A percentile compares a stretch with the other conserved stretches of the same genome.
These are phyloP conservation scores for Ophiodon elongatus DNA, from an alignment of 2,113 vertebrate genomes.

Conservation along the genomic window DNA sequence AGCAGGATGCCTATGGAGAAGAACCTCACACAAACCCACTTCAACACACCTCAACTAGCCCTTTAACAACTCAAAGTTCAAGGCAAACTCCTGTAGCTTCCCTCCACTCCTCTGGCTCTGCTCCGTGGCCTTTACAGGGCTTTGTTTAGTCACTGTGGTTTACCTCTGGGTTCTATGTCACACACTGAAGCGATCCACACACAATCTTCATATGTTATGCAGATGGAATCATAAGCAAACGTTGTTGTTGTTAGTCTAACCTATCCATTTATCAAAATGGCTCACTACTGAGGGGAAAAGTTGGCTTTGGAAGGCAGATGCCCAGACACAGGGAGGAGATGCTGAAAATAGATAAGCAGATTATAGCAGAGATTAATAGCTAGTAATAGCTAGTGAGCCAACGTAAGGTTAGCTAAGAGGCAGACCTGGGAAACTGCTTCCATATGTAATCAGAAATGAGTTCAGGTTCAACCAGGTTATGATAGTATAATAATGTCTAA, in stretches of 20 bases:
- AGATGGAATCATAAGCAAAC: not conserved
- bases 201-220: not conserved
- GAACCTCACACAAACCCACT: no score
- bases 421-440: not conserved
- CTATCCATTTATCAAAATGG: not conserved
- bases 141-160: not conserved
- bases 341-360: not conserved
- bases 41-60: no score
- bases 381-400: not conserved
- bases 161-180: not conserved
- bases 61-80: no score
- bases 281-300: not conserved
- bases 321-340: not conserved
- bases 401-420: not conserved
- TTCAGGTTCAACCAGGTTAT: not conserved
- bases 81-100: no score
- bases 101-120: no score
- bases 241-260: not conserved
- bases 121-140: no score
- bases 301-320: not conserved
- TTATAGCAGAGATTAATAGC: not conserved
- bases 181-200: not conserved
- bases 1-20: no score
- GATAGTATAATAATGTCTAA: not conserved
- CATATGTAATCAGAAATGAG: not conserved